A percentile compares a stretch with the other conserved stretches of the same genome.
Evolutionary conservation across 2,113 vertebrate species (phyloP).

Genomic region (Acanthochromis polyacanthus): DNA sequence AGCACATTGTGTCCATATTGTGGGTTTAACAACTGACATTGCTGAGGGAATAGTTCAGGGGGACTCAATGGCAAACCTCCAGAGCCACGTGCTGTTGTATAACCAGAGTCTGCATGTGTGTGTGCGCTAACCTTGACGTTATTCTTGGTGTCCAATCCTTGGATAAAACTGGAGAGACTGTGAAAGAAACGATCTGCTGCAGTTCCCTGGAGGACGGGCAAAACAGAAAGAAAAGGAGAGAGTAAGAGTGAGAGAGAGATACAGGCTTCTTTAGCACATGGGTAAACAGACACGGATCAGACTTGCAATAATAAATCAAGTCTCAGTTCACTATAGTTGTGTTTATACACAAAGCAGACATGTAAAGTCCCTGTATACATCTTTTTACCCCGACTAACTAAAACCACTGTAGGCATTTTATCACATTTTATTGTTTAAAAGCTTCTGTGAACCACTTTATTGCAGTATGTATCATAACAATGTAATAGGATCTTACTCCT

Average conservation of each 20-base stretch:
- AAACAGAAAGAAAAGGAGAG: slow-evolving; percentile 4
- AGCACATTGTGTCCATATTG: neutral
- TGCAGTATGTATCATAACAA: neutral
- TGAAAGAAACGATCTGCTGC: slow-evolving; percentile 93
- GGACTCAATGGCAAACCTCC: slow-evolving; percentile 2
- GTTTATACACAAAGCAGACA: slow-evolving; percentile 5
- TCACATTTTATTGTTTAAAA: neutral
- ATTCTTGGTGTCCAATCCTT: slow-evolving; percentile 93
- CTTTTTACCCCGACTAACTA: neutral
- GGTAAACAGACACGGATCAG: slow-evolving; percentile 6
- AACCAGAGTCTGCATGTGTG: slow-evolving; percentile 9
- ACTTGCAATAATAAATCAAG: neutral
- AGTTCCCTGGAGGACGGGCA: slow-evolving; percentile 84
- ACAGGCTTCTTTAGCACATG: slow-evolving; percentile 1
- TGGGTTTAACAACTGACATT: neutral
- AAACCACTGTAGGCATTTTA: neutral
- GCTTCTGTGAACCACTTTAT: neutral
- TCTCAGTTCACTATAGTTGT: neutral
- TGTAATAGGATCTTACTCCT: slow-evolving; percentile 81
- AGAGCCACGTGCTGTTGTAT: slow-evolving; percentile 1
- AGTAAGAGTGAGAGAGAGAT: neutral
- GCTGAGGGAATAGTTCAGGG: neutral
- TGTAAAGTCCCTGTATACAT: neutral
- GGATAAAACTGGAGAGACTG: slow-evolving; percentile 91
- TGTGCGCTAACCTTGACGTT: slow-evolving; percentile 92